Conservation (phyloP, 2,797 vertebrate species). For the Spea hammondii region DNA sequence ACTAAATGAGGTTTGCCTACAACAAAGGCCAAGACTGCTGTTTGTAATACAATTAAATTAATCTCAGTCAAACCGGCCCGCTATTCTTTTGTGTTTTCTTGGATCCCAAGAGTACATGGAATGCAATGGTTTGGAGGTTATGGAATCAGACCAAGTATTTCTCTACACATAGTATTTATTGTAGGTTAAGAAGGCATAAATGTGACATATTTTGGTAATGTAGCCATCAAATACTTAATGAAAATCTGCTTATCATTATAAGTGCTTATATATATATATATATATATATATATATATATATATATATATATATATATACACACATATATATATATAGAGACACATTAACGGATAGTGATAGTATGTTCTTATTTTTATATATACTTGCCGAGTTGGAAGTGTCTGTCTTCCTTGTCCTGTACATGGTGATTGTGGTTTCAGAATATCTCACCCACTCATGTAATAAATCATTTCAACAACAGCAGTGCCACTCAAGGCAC, state of each 20-base stretch:
- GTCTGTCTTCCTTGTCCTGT: background rate
- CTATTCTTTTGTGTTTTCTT: background rate
- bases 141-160: constrained; percentile 30
- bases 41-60: too few species aligned
- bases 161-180: constrained; percentile 23
- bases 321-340: constrained; percentile 6
- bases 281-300: background rate
- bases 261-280: constrained; percentile 8
- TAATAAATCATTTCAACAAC: constrained; percentile 27
- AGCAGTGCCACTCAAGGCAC: constrained; percentile 23
- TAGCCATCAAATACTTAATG: constrained; percentile 9
- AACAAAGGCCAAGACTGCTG: too few species aligned
- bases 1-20: too few species aligned
- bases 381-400: background rate
- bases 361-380: background rate
- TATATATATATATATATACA: constrained; percentile 10
- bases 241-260: constrained; percentile 21
- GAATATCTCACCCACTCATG: constrained; percentile 13
- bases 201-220: background rate
- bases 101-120: background rate
- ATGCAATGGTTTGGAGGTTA: constrained; percentile 28
- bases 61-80: too few species aligned
- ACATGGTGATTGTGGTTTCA: constrained; percentile 25
- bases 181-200: constrained; percentile 21
- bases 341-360: constrained; percentile 1